phyloP scores from a whole-genome alignment of 2,797 vertebrate genomes.

The Chelidonichthys spinosus region DNA sequence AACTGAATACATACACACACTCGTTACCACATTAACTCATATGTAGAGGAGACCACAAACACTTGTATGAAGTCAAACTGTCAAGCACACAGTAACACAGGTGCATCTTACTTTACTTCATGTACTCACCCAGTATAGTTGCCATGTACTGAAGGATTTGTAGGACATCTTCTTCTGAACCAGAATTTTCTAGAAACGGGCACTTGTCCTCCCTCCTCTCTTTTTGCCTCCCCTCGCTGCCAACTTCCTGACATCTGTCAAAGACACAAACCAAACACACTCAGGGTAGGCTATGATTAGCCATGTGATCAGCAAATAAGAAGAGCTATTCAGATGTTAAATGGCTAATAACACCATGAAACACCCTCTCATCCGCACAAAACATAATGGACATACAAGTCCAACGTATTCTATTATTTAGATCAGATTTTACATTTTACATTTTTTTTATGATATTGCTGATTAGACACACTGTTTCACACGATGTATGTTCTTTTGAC shows the following conservation, averaged over 20 bases:
- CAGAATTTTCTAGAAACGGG: slow-evolving; percentile 89
- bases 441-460: neutral
- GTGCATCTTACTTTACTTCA: neutral
- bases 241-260: slow-evolving; percentile 89
- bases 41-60: neutral
- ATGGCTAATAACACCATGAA: neutral
- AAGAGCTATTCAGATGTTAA: neutral
- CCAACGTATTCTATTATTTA: neutral
- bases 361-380: neutral
- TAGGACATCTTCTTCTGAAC: slow-evolving; percentile 92
- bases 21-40: neutral
- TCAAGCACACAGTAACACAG: neutral
- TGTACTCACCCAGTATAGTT: slow-evolving; percentile 89
- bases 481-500: neutral
- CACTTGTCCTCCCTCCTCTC: slow-evolving; percentile 91
- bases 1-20: slow-evolving; percentile 9
- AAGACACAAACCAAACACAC: slow-evolving; percentile 37
- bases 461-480: neutral
- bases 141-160: slow-evolving; percentile 95
- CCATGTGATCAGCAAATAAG: slow-evolving; percentile 3
- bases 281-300: slow-evolving; percentile 15
- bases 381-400: neutral
- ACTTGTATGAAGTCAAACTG: no score
- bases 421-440: neutral
- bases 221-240: slow-evolving; percentile 86